Evolutionary conservation across 2,888 invertebrate species (phyloP), one percentile per base, ranked within the genome.

Genomic region (Amphipoea lucens): DNA sequence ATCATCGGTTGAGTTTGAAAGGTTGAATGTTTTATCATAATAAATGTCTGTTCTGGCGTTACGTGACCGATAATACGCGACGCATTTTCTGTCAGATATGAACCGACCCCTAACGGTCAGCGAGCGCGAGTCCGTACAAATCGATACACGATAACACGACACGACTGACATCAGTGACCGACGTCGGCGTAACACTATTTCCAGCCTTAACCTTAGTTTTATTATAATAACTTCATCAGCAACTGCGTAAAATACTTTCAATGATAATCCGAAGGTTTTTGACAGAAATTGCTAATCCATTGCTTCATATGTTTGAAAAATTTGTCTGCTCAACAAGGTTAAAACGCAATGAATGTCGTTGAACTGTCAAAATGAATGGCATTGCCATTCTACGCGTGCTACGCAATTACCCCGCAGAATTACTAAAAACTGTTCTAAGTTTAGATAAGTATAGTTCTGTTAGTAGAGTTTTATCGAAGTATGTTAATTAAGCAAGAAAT

Each of bases 401-500:
- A 29, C 5, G 45, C 45, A 45, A 45, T 68, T 17, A 6, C 1
- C 5, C 20, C 29, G 1, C 29, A 29, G 29, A 12, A 17, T 78
- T 29, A 76, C 63, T 29, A 69, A 79, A 80, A 79, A 74, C 70
- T 78, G n/a, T 70, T 65, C 23, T 60, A 82, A 72, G 57, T 73
- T 74, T 36, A 23, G 57, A 60, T 60, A 72, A 73, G 66, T 74
- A 74, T 42, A 70, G 66, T 70, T 81, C 12, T n/a, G 40, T 76
- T 76, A 51, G 60, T 40, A 9, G n/a, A 74, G 57, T 88, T 88
- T 90, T 88, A 90, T 90, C 87, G 76, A 86, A 86, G 86, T 88
- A 74, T 85, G 87, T 91, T 90, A 89, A 90, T 89, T 84, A 87
- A 81, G 83, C 87, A 86, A 57, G 87, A 90, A 91, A 88, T 84